These are phyloP conservation scores for Anthonomus grandis DNA, from an alignment of 1,140 invertebrate genomes.

Conservation along the genomic window DNA sequence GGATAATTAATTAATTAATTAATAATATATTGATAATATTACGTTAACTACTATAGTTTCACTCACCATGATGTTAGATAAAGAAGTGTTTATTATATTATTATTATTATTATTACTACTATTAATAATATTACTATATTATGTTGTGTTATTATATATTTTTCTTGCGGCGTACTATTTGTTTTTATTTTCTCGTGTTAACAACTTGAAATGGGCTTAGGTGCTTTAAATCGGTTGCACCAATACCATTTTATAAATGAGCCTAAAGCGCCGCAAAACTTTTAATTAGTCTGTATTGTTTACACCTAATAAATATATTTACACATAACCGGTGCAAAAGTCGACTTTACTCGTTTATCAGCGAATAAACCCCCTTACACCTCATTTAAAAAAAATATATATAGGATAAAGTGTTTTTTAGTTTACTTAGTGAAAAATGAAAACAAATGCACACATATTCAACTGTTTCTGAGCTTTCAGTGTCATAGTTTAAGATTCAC, in stretches of 20 bases:
- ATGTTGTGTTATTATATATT: neutral
- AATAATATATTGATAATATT: no score
- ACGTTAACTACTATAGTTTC: no score
- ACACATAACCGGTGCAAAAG: no score
- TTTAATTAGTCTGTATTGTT: no score
- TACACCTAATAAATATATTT: neutral
- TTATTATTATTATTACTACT: neutral
- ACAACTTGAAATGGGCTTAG: neutral
- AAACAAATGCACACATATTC: neutral
- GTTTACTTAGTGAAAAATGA: slow-evolving; percentile 2
- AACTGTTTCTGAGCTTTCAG: slow-evolving; percentile 7
- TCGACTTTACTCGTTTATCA: slow-evolving; percentile 16
- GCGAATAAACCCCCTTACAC: no score
- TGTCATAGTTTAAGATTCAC: slow-evolving; percentile 1
- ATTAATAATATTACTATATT: neutral
- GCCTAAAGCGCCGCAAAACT: no score
- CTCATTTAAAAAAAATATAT: neutral
- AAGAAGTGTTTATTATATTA: slow-evolving; percentile 3
- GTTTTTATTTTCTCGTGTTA: slow-evolving; percentile 6
- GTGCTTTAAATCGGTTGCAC: neutral
- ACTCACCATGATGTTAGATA: no score
- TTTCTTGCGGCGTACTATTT: neutral
- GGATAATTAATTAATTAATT: no score
- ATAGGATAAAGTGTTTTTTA: slow-evolving; percentile 2
- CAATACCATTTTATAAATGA: no score